Percentiles rank a stretch among this genome's conserved stretches.
Conservation (phyloP, 2,888 invertebrate genomes). For the Leptogaster cylindrica region DNA sequence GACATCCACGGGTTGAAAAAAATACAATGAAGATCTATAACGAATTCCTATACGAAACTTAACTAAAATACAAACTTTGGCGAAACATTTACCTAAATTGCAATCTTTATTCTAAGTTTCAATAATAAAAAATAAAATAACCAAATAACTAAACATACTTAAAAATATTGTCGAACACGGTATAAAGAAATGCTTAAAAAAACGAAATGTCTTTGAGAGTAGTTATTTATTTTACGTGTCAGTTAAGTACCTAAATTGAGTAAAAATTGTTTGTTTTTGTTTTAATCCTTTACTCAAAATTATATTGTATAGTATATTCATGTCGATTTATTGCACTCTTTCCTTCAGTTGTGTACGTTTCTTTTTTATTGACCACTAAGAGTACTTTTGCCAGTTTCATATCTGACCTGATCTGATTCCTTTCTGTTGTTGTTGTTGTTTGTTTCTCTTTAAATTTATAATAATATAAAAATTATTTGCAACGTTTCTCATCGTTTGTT, state of each 20-base stretch:
- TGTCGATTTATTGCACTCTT: constrained; percentile 23
- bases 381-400: no score
- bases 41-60: background rate
- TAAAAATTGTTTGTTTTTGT: constrained; percentile 15
- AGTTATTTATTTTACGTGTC: constrained; percentile 1
- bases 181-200: constrained; percentile 10
- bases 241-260: constrained; percentile 32
- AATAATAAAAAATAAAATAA: no score
- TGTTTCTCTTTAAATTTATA: no score
- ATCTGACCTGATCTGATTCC: no score
- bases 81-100: no score
- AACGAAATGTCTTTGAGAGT: background rate
- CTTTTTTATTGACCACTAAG: background rate
- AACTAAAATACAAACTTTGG: constrained; percentile 1
- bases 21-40: background rate
- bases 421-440: no score
- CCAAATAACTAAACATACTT: constrained; percentile 20
- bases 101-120: background rate
- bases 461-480: no score
- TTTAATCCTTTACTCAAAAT: no score
- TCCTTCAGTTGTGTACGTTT: constrained; percentile 3
- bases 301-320: no score
- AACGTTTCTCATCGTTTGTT: no score
- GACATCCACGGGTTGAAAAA: no score
- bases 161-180: constrained; percentile 13